A percentile compares a stretch with the other conserved stretches of the same genome.
phyloP scores from a whole-genome alignment of 1,140 invertebrate species.

The Leucophenga varia region DNA sequence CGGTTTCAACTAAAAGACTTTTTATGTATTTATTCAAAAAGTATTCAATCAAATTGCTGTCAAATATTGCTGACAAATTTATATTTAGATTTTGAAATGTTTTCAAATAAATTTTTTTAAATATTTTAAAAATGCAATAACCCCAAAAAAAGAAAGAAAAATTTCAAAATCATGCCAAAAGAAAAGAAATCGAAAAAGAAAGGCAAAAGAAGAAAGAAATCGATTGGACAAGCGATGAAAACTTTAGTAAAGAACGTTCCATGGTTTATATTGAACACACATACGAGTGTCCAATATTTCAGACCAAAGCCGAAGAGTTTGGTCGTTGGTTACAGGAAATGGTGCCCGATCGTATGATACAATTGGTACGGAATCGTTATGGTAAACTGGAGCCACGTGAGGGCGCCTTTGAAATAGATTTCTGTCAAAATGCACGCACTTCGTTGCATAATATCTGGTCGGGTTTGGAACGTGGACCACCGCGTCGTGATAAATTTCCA shows the following conservation, averaged over 20 bases:
- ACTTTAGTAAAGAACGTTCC: conserved; percentile 40
- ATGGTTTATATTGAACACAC: conserved; percentile 47
- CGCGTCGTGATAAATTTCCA: conserved; percentile 46
- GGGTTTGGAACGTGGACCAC: conserved; percentile 34
- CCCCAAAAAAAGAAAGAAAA: not conserved
- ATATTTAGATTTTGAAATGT: not conserved
- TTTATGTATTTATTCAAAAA: too few species aligned
- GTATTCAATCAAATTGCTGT: too few species aligned
- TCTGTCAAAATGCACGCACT: conserved; percentile 46
- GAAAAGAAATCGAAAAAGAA: conserved; percentile 9
- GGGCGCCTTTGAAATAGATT: conserved; percentile 41
- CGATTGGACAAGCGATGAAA: conserved; percentile 39
- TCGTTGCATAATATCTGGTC: conserved; percentile 41
- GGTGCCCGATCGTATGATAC: conserved; percentile 38
- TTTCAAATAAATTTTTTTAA: not conserved
- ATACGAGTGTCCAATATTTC: conserved; percentile 43
- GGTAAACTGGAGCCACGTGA: conserved; percentile 31
- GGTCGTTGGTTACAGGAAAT: conserved; percentile 16
- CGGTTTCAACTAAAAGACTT: too few species aligned
- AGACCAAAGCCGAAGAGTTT: conserved; percentile 45
- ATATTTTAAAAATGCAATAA: not conserved
- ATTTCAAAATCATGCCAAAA: not conserved
- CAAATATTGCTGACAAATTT: not conserved
- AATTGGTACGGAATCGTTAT: conserved; percentile 37
- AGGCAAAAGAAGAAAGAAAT: conserved; percentile 32